Percentiles rank a stretch among this genome's conserved stretches.
These are phyloP conservation scores for Drosophila antonietae DNA, from an alignment of 2,888 invertebrate species.

Conservation along the genomic window DNA sequence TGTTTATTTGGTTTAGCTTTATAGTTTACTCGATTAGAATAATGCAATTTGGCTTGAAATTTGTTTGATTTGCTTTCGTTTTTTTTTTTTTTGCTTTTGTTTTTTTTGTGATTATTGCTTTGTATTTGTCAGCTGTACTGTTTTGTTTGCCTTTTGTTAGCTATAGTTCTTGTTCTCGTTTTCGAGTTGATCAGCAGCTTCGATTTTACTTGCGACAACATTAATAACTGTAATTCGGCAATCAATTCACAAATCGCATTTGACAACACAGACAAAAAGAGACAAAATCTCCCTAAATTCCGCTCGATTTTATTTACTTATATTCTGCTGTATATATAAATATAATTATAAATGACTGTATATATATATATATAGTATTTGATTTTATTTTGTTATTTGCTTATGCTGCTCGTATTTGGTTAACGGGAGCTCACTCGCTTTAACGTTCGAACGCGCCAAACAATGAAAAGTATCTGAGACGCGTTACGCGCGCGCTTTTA, in stretches of 20 bases:
- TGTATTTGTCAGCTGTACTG: constrained; percentile 46
- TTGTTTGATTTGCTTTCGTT: neutral
- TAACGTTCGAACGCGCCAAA: constrained; percentile 75
- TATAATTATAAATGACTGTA: neutral
- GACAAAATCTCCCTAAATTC: neutral
- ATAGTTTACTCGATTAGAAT: constrained; percentile 16
- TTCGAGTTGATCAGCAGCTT: constrained; percentile 29
- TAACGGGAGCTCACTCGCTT: constrained; percentile 45
- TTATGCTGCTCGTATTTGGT: constrained; percentile 19
- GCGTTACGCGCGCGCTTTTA: constrained; percentile 69
- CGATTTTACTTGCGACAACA: constrained; percentile 54
- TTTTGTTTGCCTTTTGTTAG: constrained; percentile 7
- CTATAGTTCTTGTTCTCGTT: constrained; percentile 45
- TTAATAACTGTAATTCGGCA: constrained; percentile 60
- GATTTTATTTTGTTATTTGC: constrained; percentile 3
- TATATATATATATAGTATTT: neutral
- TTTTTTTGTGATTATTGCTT: neutral
- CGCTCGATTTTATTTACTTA: constrained; percentile 14
- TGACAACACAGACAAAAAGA: constrained; percentile 9
- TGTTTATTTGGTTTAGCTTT: neutral
- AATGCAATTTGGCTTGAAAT: constrained; percentile 11
- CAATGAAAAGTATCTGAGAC: constrained; percentile 77
- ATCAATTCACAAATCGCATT: constrained; percentile 36
- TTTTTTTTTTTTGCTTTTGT: neutral
- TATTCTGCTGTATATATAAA: neutral